phyloP scores from a whole-genome alignment of 1,140 invertebrate genomes.

The Thaumetopoea pityocampa region DNA sequence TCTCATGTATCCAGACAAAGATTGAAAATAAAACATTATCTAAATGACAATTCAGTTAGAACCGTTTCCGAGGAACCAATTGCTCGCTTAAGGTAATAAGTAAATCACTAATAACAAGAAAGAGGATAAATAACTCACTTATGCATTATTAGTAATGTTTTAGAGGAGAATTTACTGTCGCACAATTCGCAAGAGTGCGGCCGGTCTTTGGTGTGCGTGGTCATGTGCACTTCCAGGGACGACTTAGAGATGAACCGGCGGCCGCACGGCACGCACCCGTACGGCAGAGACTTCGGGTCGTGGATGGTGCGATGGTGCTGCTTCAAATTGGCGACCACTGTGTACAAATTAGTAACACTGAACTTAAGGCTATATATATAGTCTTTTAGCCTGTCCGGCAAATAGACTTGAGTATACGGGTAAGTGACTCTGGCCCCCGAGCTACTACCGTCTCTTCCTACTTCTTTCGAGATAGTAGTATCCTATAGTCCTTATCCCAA shows the following conservation, averaged over 20 bases:
- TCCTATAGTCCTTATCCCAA: too few species aligned
- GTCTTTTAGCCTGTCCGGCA: too few species aligned
- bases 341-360: constrained; percentile 4
- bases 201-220: constrained; percentile 40
- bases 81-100: too few species aligned
- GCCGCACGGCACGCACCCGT: constrained; percentile 42
- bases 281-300: constrained; percentile 32
- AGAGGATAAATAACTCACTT: constrained; percentile 29
- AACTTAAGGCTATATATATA: not conserved
- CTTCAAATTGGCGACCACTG: constrained; percentile 34
- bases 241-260: constrained; percentile 43
- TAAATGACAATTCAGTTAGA: too few species aligned
- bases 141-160: constrained; percentile 28
- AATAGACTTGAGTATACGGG: too few species aligned
- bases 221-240: constrained; percentile 31
- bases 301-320: constrained; percentile 35
- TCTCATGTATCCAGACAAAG: too few species aligned
- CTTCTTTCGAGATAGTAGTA: too few species aligned
- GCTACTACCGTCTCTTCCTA: too few species aligned
- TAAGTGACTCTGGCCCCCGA: too few species aligned
- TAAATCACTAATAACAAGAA: too few species aligned
- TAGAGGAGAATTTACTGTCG: constrained; percentile 35
- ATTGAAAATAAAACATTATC: too few species aligned
- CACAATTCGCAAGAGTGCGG: constrained; percentile 38
- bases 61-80: too few species aligned